These are phyloP conservation scores for Amblyjoppa fuscipennis DNA, from an alignment of 2,888 invertebrate species.

Conservation along the genomic window DNA sequence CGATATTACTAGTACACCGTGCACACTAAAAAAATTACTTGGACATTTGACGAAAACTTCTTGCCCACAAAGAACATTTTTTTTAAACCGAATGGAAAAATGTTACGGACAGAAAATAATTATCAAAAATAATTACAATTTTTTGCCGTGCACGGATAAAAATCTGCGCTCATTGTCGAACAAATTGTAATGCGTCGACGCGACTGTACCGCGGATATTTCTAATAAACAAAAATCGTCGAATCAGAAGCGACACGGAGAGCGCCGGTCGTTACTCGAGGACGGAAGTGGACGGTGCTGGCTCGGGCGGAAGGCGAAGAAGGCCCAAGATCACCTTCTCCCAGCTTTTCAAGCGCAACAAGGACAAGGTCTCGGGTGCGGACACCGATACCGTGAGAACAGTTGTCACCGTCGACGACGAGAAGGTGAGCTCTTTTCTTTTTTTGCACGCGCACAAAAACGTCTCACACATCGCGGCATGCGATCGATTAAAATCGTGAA, in stretches of 20 bases:
- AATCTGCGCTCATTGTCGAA: neutral
- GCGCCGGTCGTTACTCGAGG: constrained; percentile 86
- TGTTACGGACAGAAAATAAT: no score
- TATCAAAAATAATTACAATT: no score
- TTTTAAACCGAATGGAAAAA: no score
- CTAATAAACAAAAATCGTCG: constrained; percentile 37
- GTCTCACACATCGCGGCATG: no score
- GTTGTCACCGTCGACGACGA: constrained; percentile 83
- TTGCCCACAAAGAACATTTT: no score
- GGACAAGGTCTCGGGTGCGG: constrained; percentile 84
- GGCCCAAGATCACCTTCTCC: constrained; percentile 81
- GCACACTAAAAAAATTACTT: no score
- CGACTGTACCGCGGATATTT: constrained; percentile 9
- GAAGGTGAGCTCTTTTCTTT: constrained; percentile 76
- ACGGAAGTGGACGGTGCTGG: constrained; percentile 81
- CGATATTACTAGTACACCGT: neutral
- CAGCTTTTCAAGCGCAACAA: constrained; percentile 84
- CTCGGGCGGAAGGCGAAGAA: constrained; percentile 72
- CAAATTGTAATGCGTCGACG: neutral
- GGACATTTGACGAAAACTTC: no score
- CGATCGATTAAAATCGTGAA: neutral
- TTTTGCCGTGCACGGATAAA: neutral
- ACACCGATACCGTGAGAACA: constrained; percentile 83
- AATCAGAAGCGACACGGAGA: constrained; percentile 89
- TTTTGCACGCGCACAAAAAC: neutral